Evolutionary conservation across 2,888 invertebrate genomes (phyloP).

Genomic region (Myopa testacea): DNA sequence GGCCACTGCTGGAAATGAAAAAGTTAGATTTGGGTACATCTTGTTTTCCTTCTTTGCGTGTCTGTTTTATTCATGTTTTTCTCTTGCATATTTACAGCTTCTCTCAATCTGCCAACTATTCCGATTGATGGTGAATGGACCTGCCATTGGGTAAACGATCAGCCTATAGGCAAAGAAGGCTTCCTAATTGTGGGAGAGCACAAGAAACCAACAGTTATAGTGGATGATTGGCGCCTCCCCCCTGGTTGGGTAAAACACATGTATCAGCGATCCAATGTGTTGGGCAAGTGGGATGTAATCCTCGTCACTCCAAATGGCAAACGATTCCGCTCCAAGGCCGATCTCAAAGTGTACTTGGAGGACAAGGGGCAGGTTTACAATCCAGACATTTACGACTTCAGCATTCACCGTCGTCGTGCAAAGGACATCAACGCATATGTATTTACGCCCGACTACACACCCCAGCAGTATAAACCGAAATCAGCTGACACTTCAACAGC

Average conservation of each 20-base stretch:
- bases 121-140: slow-evolving; percentile 74
- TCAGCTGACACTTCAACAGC: slow-evolving; percentile 50
- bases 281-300: slow-evolving; percentile 85
- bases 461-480: slow-evolving; percentile 59
- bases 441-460: slow-evolving; percentile 65
- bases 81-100: slow-evolving; percentile 51
- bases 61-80: neutral
- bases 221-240: slow-evolving; percentile 80
- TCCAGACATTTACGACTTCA: slow-evolving; percentile 73
- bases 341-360: slow-evolving; percentile 69
- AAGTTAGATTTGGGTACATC: slow-evolving; percentile 62
- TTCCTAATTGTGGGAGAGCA: slow-evolving; percentile 68
- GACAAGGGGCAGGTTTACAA: slow-evolving; percentile 68
- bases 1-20: slow-evolving; percentile 65
- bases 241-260: slow-evolving; percentile 84
- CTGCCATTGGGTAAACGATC: slow-evolving; percentile 78
- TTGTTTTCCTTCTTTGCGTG: neutral
- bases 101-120: slow-evolving; percentile 66
- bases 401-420: slow-evolving; percentile 70
- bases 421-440: slow-evolving; percentile 68
- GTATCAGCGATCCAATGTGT: slow-evolving; percentile 77
- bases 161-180: slow-evolving; percentile 74
- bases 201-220: slow-evolving; percentile 72
- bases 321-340: slow-evolving; percentile 73
- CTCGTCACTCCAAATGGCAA: slow-evolving; percentile 75